Percentiles rank a stretch among this genome's conserved stretches.
Evolutionary conservation across 2,888 invertebrate genomes (phyloP).

Genomic region (Trissolcus brochymenae): DNA sequence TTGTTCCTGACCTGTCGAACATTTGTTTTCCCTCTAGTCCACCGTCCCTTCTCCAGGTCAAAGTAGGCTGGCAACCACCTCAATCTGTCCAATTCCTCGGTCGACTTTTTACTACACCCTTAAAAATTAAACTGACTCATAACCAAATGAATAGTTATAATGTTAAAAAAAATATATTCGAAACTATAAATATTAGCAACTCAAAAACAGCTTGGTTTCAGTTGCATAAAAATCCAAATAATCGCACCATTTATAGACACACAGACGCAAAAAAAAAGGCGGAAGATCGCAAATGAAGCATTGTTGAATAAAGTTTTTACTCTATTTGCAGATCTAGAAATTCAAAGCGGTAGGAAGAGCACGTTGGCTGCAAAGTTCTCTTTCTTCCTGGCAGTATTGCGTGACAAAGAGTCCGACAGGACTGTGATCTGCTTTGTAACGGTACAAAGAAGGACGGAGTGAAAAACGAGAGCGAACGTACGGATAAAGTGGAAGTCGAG

Average conservation of each 20-base stretch:
- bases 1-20: conserved; percentile 65
- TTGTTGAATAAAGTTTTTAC: conserved; percentile 54
- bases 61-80: conserved; percentile 1
- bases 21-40: conserved; percentile 41
- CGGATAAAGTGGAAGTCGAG: conserved; percentile 48
- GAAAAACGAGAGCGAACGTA: conserved; percentile 41
- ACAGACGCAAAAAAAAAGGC: conserved; percentile 9
- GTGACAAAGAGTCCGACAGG: conserved; percentile 56
- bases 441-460: conserved; percentile 1
- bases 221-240: not conserved
- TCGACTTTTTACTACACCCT: not conserved
- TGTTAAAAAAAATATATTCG: too few relatives aligned
- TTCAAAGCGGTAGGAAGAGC: conserved; percentile 38
- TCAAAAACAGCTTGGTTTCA: too few relatives aligned
- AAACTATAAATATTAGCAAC: too few relatives aligned
- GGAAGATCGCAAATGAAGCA: conserved; percentile 51
- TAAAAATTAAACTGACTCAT: too few relatives aligned
- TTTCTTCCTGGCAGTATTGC: conserved; percentile 45
- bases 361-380: conserved; percentile 35
- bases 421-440: conserved; percentile 51
- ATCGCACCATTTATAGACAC: not conserved
- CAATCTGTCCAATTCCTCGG: conserved; percentile 21
- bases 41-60: conserved; percentile 15
- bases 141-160: too few relatives aligned
- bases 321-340: conserved; percentile 20